phyloP scores from a whole-genome alignment of 2,888 invertebrate genomes.

The Meliscaeva auricollis region DNA sequence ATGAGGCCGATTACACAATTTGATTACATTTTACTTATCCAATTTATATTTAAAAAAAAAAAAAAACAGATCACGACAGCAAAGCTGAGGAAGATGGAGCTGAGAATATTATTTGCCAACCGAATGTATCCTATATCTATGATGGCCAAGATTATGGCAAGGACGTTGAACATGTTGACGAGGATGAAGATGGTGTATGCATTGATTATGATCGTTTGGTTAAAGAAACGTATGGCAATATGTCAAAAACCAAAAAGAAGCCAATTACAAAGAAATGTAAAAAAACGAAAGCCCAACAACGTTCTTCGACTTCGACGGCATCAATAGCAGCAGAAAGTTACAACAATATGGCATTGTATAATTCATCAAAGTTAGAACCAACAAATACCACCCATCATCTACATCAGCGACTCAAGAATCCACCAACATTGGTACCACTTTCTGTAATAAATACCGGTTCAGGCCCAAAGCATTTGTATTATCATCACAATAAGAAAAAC shows the following conservation, averaged over 20 bases:
- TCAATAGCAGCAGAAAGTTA: background rate
- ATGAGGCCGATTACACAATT: no score
- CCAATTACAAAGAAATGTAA: background rate
- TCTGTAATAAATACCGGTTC: constrained; percentile 22
- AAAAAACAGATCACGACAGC: background rate
- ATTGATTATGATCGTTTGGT: constrained; percentile 67
- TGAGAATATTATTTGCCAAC: constrained; percentile 69
- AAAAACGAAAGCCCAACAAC: background rate
- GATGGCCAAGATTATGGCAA: constrained; percentile 35
- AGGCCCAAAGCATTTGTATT: constrained; percentile 24
- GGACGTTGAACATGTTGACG: constrained; percentile 26
- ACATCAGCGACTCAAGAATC: constrained; percentile 12
- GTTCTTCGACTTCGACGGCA: background rate
- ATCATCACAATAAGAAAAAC: background rate
- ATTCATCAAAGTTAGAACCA: background rate
- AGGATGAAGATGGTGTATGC: constrained; percentile 46
- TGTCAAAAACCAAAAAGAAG: constrained; percentile 18
- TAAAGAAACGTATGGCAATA: constrained; percentile 51
- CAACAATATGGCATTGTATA: background rate
- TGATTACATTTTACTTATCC: no score
- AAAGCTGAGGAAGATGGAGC: constrained; percentile 28
- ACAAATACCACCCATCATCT: background rate
- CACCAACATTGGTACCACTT: constrained; percentile 37
- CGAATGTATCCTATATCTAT: constrained; percentile 62
- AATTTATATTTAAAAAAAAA: no score